Evolutionary conservation across 2,113 vertebrate species (phyloP).

Genomic region (Limanda limanda): DNA sequence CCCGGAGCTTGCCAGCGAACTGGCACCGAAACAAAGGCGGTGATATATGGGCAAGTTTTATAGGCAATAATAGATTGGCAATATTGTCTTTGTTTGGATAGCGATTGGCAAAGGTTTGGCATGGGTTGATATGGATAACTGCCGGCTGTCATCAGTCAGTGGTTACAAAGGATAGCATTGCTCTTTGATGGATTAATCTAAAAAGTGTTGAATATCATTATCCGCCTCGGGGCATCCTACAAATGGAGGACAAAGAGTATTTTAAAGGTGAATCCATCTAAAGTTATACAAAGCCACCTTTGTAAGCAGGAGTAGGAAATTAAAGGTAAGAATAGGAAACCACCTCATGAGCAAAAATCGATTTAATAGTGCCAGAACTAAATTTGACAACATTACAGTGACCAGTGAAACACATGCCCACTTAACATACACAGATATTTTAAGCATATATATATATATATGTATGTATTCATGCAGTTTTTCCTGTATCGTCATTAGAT

Average conservation of each 20-base stretch:
- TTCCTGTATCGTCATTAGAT: no score
- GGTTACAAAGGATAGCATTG: slow-evolving; percentile 32
- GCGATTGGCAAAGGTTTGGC: slow-evolving; percentile 29
- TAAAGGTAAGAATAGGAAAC: neutral
- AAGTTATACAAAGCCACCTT: slow-evolving; percentile 12
- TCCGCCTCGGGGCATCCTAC: slow-evolving; percentile 4
- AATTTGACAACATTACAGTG: neutral
- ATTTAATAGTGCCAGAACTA: neutral
- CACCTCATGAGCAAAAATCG: neutral
- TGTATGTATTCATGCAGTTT: no score
- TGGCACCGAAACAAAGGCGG: slow-evolving; percentile 45
- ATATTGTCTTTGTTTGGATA: slow-evolving; percentile 59
- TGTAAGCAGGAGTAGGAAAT: neutral
- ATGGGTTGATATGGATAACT: slow-evolving; percentile 32
- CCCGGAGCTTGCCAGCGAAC: slow-evolving; percentile 39
- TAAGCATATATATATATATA: no score
- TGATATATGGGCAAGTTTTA: slow-evolving; percentile 46
- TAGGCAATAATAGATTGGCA: slow-evolving; percentile 39
- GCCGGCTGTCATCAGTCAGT: slow-evolving; percentile 38
- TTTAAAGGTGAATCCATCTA: neutral
- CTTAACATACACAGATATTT: neutral
- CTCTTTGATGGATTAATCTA: slow-evolving; percentile 1
- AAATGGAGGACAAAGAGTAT: neutral
- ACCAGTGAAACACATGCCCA: neutral
- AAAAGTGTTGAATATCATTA: slow-evolving; percentile 7